Percentiles rank a stretch among this genome's conserved stretches.
Evolutionary conservation across 2,888 invertebrate species (phyloP).

Genomic region (Plagiodera versicolora): DNA sequence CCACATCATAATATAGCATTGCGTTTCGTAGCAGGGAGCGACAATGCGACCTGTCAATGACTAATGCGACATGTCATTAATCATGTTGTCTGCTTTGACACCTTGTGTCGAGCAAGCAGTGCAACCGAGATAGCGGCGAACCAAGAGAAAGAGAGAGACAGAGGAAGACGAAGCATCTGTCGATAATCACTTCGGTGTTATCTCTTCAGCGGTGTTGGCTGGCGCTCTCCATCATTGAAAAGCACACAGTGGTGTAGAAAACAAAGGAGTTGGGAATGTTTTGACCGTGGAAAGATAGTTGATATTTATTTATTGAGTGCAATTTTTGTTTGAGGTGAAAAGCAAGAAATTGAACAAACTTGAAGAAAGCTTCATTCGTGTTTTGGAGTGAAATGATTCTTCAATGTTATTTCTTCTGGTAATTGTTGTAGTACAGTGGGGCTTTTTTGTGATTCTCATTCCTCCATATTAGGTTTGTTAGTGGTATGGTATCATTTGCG

Average conservation of each 20-base stretch:
- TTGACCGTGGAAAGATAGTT: no score
- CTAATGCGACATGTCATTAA: slow-evolving; percentile 54
- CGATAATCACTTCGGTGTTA: slow-evolving; percentile 53
- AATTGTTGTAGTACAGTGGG: no score
- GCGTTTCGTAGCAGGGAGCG: slow-evolving; percentile 32
- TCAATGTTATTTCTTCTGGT: no score
- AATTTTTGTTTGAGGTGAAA: no score
- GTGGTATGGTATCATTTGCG: no score
- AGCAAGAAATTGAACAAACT: no score
- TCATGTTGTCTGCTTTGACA: slow-evolving; percentile 47
- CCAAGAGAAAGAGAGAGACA: slow-evolving; percentile 2
- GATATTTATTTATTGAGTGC: no score
- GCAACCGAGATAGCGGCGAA: slow-evolving; percentile 41
- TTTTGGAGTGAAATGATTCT: no score
- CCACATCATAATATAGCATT: background rate
- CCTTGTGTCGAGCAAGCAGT: slow-evolving; percentile 42
- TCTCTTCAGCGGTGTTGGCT: slow-evolving; percentile 41
- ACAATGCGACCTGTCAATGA: slow-evolving; percentile 53
- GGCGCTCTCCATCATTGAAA: slow-evolving; percentile 26
- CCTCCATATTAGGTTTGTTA: no score
- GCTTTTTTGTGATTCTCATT: no score
- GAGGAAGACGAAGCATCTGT: slow-evolving; percentile 44
- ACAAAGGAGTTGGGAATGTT: background rate
- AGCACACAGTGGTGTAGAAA: background rate
- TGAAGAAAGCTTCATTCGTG: no score